Evolutionary conservation across 2,113 vertebrate genomes (phyloP), one percentile per base, ranked within the genome.

Genomic region (Tautogolabrus adspersus): DNA sequence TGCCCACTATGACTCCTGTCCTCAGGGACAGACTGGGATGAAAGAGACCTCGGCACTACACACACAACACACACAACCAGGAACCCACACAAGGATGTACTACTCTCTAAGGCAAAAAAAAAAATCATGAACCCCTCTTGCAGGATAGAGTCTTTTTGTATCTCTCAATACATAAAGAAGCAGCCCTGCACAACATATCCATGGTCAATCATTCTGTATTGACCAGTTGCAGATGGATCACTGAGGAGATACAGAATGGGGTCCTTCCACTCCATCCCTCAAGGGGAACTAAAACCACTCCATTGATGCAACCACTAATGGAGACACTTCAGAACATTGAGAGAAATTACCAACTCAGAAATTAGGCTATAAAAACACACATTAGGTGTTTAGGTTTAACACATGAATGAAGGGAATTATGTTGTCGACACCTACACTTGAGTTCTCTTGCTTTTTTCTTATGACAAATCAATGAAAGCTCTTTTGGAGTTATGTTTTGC

Each of bases 381-480:
- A 88, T 87, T 87, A 69, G 47, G 75, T 87, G 88, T 90, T 91
- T 86, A 87, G 88, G 72, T 75, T 76, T 72, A 86, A 60, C 76
- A 67, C 68, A 34, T 62, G 38, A 76, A 66, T 63, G 82, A 76
- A 77, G 49, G 72, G 77, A 80, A 82, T 81, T 38, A 86, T 86
- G 79, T 66, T 10, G 49, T 58, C 10, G 15, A 81, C 3, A 54
- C 54, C 66, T 70, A 75, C 64, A 44, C 63, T 79, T 49, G 30
- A 3, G 18, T 54, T 86, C 54, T 72, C 71, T 52, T 57, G 55
- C 72, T 72, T 51, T 81, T 73, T 81, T 77, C 61, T 88, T 74
- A 89, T 85, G 84, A 87, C 76, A 89, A 90, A 93, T 93, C 91
- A 91, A 93, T 91, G 83, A 87, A 90, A 87, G 82, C 82, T 77